Conservation (phyloP, 2,888 invertebrate species). For the Trissoscelio sp. region DNA sequence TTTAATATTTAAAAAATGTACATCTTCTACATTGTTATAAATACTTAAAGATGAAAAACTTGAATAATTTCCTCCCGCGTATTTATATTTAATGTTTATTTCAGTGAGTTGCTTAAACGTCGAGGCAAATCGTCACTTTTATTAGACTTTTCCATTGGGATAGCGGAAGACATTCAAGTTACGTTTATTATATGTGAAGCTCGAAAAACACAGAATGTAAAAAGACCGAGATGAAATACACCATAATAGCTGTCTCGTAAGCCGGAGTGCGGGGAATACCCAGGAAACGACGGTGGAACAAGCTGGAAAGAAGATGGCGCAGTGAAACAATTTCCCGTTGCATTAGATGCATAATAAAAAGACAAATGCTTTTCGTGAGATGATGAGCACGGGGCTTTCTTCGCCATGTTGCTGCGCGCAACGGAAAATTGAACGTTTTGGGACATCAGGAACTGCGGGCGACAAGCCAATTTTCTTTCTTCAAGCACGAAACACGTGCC, state of each 20-base stretch:
- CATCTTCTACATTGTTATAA: neutral
- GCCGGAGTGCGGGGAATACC: conserved; percentile 35
- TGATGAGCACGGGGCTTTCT: conserved; percentile 55
- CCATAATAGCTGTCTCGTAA: conserved; percentile 67
- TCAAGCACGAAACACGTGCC: conserved; percentile 51
- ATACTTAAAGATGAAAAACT: neutral
- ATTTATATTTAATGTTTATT: conserved; percentile 38
- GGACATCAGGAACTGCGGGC: conserved; percentile 61
- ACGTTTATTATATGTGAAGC: conserved; percentile 58
- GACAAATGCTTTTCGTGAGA: conserved; percentile 70
- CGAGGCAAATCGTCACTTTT: conserved; percentile 51
- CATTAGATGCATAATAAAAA: conserved; percentile 73
- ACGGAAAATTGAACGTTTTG: conserved; percentile 65
- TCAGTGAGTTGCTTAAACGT: conserved; percentile 32
- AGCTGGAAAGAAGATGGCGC: conserved; percentile 58
- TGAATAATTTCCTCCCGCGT: neutral
- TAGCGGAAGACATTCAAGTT: conserved; percentile 44
- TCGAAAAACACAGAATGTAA: conserved; percentile 55
- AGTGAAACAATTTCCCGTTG: conserved; percentile 72
- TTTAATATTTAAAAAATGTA: too few species aligned
- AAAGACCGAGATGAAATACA: conserved; percentile 53
- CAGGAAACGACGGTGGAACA: conserved; percentile 46
- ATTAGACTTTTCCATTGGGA: conserved; percentile 49
- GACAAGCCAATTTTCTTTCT: conserved; percentile 66
- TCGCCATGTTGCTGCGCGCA: conserved; percentile 43